phyloP scores from a whole-genome alignment of 2,113 vertebrate genomes.

The Zingel zingel region DNA sequence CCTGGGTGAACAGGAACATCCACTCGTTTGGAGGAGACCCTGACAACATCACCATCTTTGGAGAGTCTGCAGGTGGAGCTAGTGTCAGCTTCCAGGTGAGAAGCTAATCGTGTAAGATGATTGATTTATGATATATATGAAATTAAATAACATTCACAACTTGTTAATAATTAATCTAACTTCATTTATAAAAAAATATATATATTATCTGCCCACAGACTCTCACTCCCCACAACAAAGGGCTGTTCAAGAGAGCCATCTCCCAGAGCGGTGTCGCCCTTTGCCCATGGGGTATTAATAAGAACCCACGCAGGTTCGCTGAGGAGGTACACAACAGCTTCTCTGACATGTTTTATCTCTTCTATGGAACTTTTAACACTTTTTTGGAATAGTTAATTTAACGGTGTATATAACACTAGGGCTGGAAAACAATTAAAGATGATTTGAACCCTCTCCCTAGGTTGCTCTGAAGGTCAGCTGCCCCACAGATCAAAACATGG shows the following conservation, averaged over 20 bases:
- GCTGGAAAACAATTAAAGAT: background rate
- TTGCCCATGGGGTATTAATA: slow-evolving; percentile 90
- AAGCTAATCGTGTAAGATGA: background rate
- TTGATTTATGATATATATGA: background rate
- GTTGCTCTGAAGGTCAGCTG: slow-evolving; percentile 89
- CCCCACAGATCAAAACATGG: slow-evolving; percentile 82
- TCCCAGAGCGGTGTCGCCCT: slow-evolving; percentile 92
- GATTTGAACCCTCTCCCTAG: slow-evolving; percentile 72
- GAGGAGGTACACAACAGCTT: slow-evolving; percentile 78
- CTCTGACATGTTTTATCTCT: background rate
- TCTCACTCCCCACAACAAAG: slow-evolving; percentile 90
- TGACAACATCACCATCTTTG: slow-evolving; percentile 92
- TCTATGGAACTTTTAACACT: background rate
- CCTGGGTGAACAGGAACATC: slow-evolving; percentile 97
- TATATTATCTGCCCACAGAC: slow-evolving; percentile 75
- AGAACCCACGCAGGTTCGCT: slow-evolving; percentile 85
- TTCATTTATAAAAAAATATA: background rate
- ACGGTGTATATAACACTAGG: too few relatives aligned
- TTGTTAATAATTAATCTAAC: background rate
- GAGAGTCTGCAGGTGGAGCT: slow-evolving; percentile 92
- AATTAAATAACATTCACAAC: background rate
- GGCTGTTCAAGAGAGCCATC: slow-evolving; percentile 91
- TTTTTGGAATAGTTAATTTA: background rate
- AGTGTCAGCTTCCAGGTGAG: slow-evolving; percentile 89
- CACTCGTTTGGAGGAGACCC: slow-evolving; percentile 92